A percentile compares a stretch with the other conserved stretches of the same genome.
Evolutionary conservation across 2,113 vertebrate genomes (phyloP).

Genomic region (Chelonoidis abingdonii): DNA sequence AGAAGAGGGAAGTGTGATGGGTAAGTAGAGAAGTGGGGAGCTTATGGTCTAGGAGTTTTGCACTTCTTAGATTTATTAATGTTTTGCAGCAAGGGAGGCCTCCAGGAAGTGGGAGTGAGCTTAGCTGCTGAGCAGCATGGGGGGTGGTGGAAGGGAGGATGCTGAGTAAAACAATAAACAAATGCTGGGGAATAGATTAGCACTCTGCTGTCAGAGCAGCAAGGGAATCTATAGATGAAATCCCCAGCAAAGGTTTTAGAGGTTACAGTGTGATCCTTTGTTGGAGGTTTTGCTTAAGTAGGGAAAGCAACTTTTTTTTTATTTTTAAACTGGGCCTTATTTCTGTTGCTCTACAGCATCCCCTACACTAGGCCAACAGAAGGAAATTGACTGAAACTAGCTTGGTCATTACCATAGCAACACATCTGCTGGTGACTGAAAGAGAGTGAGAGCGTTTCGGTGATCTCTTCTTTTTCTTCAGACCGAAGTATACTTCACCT

Average conservation of each 20-base stretch:
- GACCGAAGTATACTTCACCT: constrained; percentile 12
- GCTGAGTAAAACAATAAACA: constrained; percentile 98
- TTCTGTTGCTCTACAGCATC: constrained; percentile 37
- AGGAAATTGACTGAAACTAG: constrained; percentile 60
- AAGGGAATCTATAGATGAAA: constrained; percentile 35
- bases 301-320: constrained; percentile 18
- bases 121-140: constrained; percentile 74
- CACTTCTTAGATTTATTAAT: constrained; percentile 49
- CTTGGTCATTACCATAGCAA: constrained; percentile 71
- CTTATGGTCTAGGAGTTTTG: background rate
- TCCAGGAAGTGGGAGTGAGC: constrained; percentile 94
- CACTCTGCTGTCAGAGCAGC: constrained; percentile 57
- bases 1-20: background rate
- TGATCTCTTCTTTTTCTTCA: background rate
- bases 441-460: background rate
- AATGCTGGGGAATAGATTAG: constrained; percentile 79
- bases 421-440: constrained; percentile 23
- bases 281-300: background rate
- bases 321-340: constrained; percentile 38
- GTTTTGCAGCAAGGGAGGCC: constrained; percentile 76
- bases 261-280: background rate
- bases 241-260: constrained; percentile 30
- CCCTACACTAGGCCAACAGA: constrained; percentile 4
- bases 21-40: background rate
- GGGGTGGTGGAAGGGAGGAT: constrained; percentile 89